These are phyloP conservation scores for Diploscapter pachys DNA, from an alignment of 1,140 invertebrate genomes.

Conservation along the genomic window DNA sequence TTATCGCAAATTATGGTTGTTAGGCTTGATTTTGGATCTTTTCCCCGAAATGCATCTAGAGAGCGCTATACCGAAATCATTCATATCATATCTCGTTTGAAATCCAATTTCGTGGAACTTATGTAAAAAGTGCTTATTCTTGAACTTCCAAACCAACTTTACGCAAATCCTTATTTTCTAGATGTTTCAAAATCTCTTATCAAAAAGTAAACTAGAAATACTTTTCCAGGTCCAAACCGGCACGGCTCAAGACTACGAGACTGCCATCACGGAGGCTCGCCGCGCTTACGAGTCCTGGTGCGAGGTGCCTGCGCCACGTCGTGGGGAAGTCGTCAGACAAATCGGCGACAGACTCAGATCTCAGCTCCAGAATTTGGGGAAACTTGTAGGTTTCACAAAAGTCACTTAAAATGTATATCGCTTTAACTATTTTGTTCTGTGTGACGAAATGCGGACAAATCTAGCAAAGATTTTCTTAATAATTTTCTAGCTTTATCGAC, in stretches of 20 bases:
- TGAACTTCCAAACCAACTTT: not conserved
- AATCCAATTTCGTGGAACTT: no score
- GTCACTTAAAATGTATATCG: not conserved
- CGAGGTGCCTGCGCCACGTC: conserved; percentile 71
- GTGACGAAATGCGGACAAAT: not conserved
- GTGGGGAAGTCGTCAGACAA: conserved; percentile 92
- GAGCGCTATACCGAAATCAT: no score
- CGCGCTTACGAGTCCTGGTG: conserved; percentile 38
- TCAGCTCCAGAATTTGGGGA: conserved; percentile 79
- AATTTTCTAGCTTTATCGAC: conserved; percentile 65
- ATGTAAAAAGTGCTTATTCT: not conserved
- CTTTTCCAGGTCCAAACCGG: conserved; percentile 39
- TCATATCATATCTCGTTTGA: no score
- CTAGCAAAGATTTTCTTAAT: conserved; percentile 10
- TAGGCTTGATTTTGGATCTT: no score
- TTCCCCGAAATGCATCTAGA: no score
- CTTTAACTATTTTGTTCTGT: conserved; percentile 20
- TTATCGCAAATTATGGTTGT: no score
- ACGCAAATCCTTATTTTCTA: not conserved
- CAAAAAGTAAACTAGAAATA: not conserved
- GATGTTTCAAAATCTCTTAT: not conserved
- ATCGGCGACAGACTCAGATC: conserved; percentile 85
- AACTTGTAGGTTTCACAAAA: conserved; percentile 71
- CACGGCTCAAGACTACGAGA: conserved; percentile 49
- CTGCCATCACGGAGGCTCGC: conserved; percentile 26